These are phyloP conservation scores for Berghia stephanieae DNA, from an alignment of 1,140 invertebrate species.

Conservation along the genomic window DNA sequence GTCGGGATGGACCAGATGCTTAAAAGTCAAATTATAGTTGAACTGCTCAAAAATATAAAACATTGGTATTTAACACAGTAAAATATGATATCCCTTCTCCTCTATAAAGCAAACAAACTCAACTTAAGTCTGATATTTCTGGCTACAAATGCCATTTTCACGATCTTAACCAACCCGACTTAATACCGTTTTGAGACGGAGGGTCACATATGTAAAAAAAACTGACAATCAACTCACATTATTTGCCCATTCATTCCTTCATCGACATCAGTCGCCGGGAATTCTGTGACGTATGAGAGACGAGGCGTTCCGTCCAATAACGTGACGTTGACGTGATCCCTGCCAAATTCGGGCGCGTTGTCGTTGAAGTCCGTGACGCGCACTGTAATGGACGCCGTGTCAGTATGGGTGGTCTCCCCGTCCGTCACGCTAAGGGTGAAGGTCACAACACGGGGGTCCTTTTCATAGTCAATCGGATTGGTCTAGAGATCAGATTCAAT, in stretches of 20 bases:
- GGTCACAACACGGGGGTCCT: constrained; percentile 39
- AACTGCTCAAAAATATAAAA: too few relatives aligned
- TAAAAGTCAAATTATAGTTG: too few relatives aligned
- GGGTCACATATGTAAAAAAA: too few relatives aligned
- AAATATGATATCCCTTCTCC: too few relatives aligned
- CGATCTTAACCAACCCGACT: too few relatives aligned
- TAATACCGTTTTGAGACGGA: too few relatives aligned
- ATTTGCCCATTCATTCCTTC: constrained; percentile 45
- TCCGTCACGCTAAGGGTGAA: constrained; percentile 47
- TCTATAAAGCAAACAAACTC: too few relatives aligned
- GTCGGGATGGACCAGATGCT: too few relatives aligned
- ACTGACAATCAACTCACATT: constrained; percentile 50
- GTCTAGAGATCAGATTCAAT: too few relatives aligned
- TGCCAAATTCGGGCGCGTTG: constrained; percentile 44
- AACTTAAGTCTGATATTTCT: too few relatives aligned
- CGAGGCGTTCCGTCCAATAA: constrained; percentile 41
- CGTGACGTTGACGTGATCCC: constrained; percentile 35
- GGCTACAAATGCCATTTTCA: too few relatives aligned
- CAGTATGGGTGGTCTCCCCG: constrained; percentile 40
- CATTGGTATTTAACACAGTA: too few relatives aligned
- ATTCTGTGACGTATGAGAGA: constrained; percentile 39
- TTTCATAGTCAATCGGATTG: constrained; percentile 46
- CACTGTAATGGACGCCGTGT: constrained; percentile 44
- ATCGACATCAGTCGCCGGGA: constrained; percentile 47
- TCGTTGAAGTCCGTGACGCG: constrained; percentile 52